Conservation (phyloP, 2,888 invertebrate genomes). For the Punctoribates punctum region DNA sequence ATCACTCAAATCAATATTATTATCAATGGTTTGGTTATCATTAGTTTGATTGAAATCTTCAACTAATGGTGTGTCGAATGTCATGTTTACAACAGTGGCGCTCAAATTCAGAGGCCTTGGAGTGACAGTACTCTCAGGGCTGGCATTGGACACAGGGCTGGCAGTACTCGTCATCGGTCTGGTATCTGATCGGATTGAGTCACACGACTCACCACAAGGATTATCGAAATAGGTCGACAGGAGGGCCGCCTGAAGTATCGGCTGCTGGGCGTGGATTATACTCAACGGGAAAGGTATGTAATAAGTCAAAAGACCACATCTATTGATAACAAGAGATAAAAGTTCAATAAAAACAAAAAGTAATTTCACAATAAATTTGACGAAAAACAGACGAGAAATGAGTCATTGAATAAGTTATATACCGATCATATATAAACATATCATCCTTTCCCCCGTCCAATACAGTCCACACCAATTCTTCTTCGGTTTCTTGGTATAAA, state of each 20-base stretch:
- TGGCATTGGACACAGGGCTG: background rate
- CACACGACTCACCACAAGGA: constrained; percentile 45
- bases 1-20: constrained; percentile 1
- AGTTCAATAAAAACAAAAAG: background rate
- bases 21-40: background rate
- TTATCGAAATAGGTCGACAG: constrained; percentile 46
- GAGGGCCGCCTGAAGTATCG: constrained; percentile 44
- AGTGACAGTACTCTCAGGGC: background rate
- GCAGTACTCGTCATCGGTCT: background rate
- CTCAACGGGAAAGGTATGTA: constrained; percentile 51
- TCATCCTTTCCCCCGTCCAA: constrained; percentile 52
- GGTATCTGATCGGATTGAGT: background rate
- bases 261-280: constrained; percentile 42
- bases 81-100: background rate
- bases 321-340: constrained; percentile 44
- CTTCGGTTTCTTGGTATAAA: constrained; percentile 51
- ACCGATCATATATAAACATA: constrained; percentile 53
- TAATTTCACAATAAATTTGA: constrained; percentile 14
- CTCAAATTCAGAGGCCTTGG: constrained; percentile 6
- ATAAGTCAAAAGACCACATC: constrained; percentile 51
- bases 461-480: constrained; percentile 49
- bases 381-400: background rate
- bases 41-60: constrained; percentile 5
- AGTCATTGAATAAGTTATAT: constrained; percentile 19
- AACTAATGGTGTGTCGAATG: background rate